Evolutionary conservation across 2,888 invertebrate species (phyloP), one percentile per base, ranked within the genome.

Genomic region (Drosophila ochracea): DNA sequence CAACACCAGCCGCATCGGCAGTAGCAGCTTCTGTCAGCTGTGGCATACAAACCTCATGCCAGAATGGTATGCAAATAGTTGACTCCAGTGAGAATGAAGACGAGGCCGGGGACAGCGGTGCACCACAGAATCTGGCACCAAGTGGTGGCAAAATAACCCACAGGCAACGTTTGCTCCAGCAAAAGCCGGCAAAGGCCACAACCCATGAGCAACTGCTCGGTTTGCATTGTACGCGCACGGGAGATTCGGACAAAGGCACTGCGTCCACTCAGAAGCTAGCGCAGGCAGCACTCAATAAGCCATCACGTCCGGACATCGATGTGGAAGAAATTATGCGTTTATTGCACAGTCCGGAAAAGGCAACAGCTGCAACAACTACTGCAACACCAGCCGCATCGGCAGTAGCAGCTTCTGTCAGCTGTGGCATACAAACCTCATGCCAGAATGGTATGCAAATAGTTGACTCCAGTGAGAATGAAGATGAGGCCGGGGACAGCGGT

Each of bases 271-370:
- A 58, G 39, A 64, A 30, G 4, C 3, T 16, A 10, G 16, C 30
- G 2, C 61, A 31, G 6, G 2, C 25, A 1, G 47, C 21, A 7
- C 54, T 92, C 0, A 91, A 92, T 62, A 91, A 78, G 28, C 82
- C 91, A 1, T 79, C 83, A 1, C 72, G 73, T 31, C 67, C 67
- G 11, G 81, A 90, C 1, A 82, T 91, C 13, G 10, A 33, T n/a
- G 35, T 39, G 28, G 37, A 57, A 41, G 4, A 39, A 13, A 39
- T 30, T 2, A 30, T 57, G 57, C 9, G 25, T 13, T 9, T 7
- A 31, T 31, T 58, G 47, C 30, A 43, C 9, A n/a, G n/a, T 43
- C 10, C 58, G 16, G 10, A 16, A 21, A 0, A 5, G 5, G 16
- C 5, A 10, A 4, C n/a, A 41, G 16, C 6, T 58, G n/a, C 31